A percentile compares a stretch with the other conserved stretches of the same genome.
Conservation (phyloP, 1,140 invertebrate species). For the Pogonomyrmex californicus region DNA sequence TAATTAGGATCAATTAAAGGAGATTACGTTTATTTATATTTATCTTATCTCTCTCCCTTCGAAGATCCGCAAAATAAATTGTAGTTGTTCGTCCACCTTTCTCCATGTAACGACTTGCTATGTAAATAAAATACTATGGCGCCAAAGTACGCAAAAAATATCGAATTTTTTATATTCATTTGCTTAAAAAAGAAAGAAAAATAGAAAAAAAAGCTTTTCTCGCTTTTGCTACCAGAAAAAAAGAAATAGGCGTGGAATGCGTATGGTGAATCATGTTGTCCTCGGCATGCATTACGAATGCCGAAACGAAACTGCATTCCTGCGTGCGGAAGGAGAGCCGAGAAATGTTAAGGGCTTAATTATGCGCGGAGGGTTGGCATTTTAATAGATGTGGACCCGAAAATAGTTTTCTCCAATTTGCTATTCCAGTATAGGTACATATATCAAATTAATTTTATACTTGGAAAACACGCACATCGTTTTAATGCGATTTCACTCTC, state of each 20-base stretch:
- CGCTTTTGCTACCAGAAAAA: neutral
- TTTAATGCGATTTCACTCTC: neutral
- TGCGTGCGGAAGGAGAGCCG: slow-evolving; percentile 32
- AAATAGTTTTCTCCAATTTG: slow-evolving; percentile 71
- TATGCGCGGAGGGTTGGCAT: slow-evolving; percentile 67
- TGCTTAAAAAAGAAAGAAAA: neutral
- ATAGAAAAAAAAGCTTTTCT: neutral
- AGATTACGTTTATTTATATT: slow-evolving; percentile 6
- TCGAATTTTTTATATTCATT: slow-evolving; percentile 1
- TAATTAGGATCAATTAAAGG: slow-evolving; percentile 27
- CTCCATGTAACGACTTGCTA: too few relatives aligned
- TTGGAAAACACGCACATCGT: slow-evolving; percentile 48
- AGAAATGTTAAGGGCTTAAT: slow-evolving; percentile 75
- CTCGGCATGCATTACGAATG: slow-evolving; percentile 51
- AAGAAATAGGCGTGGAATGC: neutral
- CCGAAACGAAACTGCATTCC: slow-evolving; percentile 74
- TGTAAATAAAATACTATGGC: neutral
- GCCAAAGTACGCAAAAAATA: neutral
- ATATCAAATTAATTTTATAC: slow-evolving; percentile 66
- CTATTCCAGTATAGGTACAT: slow-evolving; percentile 36
- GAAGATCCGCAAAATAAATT: slow-evolving; percentile 11
- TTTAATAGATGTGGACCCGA: slow-evolving; percentile 58
- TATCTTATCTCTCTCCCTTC: neutral
- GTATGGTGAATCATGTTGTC: slow-evolving; percentile 40
- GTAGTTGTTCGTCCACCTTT: neutral